A percentile compares a stretch with the other conserved stretches of the same genome.
Evolutionary conservation across 2,888 invertebrate species (phyloP).

Genomic region (Ichneumoninae sp.): DNA sequence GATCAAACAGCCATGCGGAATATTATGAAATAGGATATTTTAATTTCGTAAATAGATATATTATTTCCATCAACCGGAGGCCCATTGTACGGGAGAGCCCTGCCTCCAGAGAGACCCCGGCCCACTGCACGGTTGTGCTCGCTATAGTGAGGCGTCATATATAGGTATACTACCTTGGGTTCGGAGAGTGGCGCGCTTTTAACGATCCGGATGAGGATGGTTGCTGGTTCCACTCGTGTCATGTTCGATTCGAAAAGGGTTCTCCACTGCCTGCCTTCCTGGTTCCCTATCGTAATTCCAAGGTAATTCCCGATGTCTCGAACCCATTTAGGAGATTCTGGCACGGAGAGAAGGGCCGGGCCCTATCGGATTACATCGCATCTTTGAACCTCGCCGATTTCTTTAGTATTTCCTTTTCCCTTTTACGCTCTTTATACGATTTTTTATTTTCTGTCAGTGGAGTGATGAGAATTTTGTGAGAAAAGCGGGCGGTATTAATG

Average conservation of each 20-base stretch:
- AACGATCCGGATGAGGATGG: constrained; percentile 80
- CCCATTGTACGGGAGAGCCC: constrained; percentile 16
- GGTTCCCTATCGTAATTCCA: constrained; percentile 68
- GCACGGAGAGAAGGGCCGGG: not conserved
- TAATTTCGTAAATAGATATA: constrained; percentile 81
- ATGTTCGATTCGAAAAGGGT: constrained; percentile 76
- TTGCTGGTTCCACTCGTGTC: constrained; percentile 76
- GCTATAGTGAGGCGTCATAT: constrained; percentile 65
- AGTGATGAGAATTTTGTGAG: not conserved
- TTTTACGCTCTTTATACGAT: constrained; percentile 20
- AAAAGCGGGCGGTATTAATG: not conserved
- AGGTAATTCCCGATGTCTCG: constrained; percentile 75
- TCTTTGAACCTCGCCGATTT: constrained; percentile 51
- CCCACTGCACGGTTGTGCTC: constrained; percentile 69
- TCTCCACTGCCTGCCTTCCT: constrained; percentile 42
- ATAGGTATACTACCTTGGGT: not conserved
- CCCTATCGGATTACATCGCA: constrained; percentile 72
- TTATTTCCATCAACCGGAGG: constrained; percentile 74
- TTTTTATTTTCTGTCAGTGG: not conserved
- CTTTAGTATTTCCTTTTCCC: constrained; percentile 24
- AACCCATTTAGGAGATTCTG: constrained; percentile 64
- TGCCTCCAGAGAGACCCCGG: not conserved
- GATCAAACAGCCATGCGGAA: constrained; percentile 77
- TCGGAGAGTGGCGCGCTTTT: constrained; percentile 75
- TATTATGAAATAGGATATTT: constrained; percentile 81